Evolutionary conservation across 1,140 invertebrate genomes (phyloP).

Genomic region (Wasmannia auropunctata): DNA sequence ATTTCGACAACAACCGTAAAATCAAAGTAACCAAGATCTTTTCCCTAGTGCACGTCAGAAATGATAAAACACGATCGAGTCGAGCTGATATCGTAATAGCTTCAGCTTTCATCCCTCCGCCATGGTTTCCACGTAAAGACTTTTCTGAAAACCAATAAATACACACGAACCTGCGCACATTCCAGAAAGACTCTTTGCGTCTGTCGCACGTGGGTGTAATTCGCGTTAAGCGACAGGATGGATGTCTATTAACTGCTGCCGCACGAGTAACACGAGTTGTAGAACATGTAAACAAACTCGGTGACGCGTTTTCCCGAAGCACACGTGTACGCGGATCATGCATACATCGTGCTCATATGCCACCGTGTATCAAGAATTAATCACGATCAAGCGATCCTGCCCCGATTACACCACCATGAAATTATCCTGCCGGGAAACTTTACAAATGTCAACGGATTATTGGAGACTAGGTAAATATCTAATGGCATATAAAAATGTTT

Average conservation of each 20-base stretch:
- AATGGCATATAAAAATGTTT: not conserved
- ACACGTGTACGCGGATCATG: not conserved
- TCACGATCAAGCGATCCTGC: not conserved
- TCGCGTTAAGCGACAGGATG: slow-evolving; percentile 2
- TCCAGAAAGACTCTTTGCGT: not conserved
- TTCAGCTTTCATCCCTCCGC: not conserved
- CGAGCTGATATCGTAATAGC: not conserved
- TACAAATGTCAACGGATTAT: slow-evolving; percentile 1
- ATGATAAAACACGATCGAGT: not conserved
- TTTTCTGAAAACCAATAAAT: not conserved
- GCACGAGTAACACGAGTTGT: not conserved
- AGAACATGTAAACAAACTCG: slow-evolving; percentile 48
- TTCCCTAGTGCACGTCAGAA: not conserved
- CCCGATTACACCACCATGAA: not conserved
- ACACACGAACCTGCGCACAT: not conserved
- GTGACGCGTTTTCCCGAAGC: slow-evolving; percentile 22
- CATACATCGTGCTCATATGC: not conserved
- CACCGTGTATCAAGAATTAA: slow-evolving; percentile 29
- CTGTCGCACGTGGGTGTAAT: slow-evolving; percentile 9
- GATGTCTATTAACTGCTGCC: slow-evolving; percentile 38
- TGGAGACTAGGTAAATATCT: not conserved
- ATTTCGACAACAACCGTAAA: not conserved
- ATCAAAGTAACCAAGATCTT: not conserved
- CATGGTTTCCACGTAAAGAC: not conserved
- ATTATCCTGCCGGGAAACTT: not conserved